phyloP scores from a whole-genome alignment of 2,113 vertebrate genomes.

The Rhombomys opimus region DNA sequence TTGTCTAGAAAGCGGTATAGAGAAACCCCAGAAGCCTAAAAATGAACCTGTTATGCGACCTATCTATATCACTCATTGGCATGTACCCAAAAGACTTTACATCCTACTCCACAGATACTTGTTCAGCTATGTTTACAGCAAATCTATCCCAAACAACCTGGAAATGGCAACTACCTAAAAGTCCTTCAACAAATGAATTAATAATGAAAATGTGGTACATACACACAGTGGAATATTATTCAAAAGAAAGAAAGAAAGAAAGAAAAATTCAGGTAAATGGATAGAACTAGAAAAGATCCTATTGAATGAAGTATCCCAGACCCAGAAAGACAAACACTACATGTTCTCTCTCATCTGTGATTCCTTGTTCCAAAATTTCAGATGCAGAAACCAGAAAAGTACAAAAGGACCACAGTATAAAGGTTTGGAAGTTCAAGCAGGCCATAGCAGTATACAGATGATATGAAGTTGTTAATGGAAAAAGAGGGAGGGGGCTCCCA shows the following conservation, averaged over 20 bases:
- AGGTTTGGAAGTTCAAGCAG: not conserved
- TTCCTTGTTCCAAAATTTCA: not conserved
- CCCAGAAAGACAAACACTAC: not conserved
- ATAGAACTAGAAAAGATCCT: not conserved
- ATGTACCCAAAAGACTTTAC: not conserved
- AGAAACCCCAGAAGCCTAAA: not conserved
- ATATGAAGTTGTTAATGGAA: not conserved
- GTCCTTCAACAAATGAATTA: not conserved
- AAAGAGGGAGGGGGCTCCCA: not conserved
- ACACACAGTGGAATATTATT: not conserved
- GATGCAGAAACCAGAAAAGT: not conserved
- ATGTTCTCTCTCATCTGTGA: not conserved
- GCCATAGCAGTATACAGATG: not conserved
- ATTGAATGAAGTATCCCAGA: not conserved
- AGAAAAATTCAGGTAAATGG: not conserved
- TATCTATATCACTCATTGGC: not conserved
- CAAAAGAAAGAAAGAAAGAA: not conserved
- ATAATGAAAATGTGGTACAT: not conserved
- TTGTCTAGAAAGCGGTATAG: not conserved
- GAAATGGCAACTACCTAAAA: not conserved
- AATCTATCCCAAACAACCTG: not conserved
- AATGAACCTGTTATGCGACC: not conserved
- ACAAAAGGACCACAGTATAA: not conserved
- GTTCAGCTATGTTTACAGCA: not conserved
- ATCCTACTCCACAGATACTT: not conserved